Conservation (phyloP, 1,140 invertebrate genomes). For the Meteorus sp. region DNA sequence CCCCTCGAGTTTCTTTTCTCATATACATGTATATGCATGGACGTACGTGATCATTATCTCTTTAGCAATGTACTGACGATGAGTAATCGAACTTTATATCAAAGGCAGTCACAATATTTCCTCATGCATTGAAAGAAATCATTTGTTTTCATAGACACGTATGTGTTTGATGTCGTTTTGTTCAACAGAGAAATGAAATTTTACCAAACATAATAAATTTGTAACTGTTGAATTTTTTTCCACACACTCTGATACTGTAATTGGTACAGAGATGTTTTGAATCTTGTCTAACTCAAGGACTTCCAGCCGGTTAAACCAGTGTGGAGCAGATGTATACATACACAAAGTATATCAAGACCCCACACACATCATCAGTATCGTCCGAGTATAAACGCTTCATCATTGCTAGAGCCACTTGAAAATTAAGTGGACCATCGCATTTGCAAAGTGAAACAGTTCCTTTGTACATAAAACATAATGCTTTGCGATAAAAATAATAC, state of each 20-base stretch:
- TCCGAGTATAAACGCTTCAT: no score
- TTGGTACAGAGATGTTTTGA: neutral
- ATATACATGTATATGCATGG: no score
- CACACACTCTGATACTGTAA: neutral
- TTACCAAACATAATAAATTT: neutral
- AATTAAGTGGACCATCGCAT: conserved; percentile 48
- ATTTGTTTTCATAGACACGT: no score
- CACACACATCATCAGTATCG: conserved; percentile 42
- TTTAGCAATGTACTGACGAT: no score
- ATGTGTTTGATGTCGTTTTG: no score
- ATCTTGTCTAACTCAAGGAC: neutral
- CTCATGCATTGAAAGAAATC: no score
- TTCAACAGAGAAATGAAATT: no score
- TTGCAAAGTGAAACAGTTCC: conserved; percentile 56
- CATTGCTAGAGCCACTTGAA: conserved; percentile 41
- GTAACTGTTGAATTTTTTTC: neutral
- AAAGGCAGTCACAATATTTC: no score
- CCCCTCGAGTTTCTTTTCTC: no score
- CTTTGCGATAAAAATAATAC: conserved; percentile 50
- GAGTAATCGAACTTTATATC: no score
- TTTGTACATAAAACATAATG: no score
- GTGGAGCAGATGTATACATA: neutral
- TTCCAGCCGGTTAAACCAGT: neutral
- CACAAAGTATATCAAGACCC: neutral
- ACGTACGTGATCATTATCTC: no score